A percentile compares a stretch with the other conserved stretches of the same genome.
These are phyloP conservation scores for Stegophylla sp. DNA, from an alignment of 2,888 invertebrate genomes.

Conservation along the genomic window DNA sequence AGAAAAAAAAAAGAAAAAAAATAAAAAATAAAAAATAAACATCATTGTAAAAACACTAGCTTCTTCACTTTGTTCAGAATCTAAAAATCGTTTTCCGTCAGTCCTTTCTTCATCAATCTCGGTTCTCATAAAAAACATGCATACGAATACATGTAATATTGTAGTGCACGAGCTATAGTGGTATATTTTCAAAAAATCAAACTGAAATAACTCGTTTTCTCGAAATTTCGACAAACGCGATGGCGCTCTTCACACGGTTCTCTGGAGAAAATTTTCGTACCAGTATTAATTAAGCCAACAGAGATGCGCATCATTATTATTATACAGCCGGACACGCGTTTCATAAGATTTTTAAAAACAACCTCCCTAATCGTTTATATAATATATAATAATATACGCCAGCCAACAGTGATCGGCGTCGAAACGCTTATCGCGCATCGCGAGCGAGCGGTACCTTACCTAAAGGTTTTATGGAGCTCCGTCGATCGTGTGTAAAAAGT, in stretches of 20 bases:
- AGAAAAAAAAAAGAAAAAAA: too few relatives aligned
- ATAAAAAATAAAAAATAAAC: too few relatives aligned
- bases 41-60: background rate
- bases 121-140: too few relatives aligned
- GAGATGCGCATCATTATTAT: background rate
- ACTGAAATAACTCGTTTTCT: too few relatives aligned
- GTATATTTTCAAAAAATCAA: too few relatives aligned
- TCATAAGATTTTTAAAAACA: background rate
- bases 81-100: background rate
- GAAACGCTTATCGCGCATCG: too few relatives aligned
- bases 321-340: background rate
- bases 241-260: background rate
- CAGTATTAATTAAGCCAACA: background rate
- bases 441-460: too few relatives aligned
- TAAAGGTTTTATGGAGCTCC: too few relatives aligned
- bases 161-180: too few relatives aligned
- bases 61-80: background rate
- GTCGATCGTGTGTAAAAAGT: conserved; percentile 11
- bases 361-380: background rate
- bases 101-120: too few relatives aligned
- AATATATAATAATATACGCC: too few relatives aligned
- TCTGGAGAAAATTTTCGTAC: background rate
- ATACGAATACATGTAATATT: too few relatives aligned
- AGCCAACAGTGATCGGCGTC: background rate
- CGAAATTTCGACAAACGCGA: background rate